Evolutionary conservation across 1,140 invertebrate genomes (phyloP), one percentile per base, ranked within the genome.

Genomic region (Neodiprion virginianus): DNA sequence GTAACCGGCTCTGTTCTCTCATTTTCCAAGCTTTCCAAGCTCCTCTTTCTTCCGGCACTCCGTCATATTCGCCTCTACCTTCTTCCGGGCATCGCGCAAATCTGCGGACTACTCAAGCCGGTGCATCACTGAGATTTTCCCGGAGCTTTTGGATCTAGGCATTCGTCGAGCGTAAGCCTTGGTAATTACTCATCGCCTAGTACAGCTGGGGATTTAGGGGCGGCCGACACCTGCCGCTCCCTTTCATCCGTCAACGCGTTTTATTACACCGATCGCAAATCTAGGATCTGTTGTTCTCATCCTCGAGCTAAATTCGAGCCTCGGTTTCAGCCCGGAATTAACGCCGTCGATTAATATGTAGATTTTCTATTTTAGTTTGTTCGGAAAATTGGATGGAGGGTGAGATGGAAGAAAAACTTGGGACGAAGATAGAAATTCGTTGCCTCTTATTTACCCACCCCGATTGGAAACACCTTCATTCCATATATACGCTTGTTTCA

Each of bases 131-230:
- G 28, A 40, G 28, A 40, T 40, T 40, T 40, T 40, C 28, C 1
- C 28, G 28, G 28, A 5, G 28, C 2, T 61, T 61, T 61, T 69
- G 72, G 77, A 76, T 80, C 74, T 77, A 80, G 79, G 80, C 80
- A 80, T 80, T 12, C n/a, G 61, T 75, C 40, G 70, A 14, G 78
- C 71, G 67, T 75, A 65, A 9, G 11, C 40, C 23, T 71, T 11
- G 68, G 66, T 80, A 78, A 80, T 80, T 80, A 80, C 80, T 80
- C 73, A 80, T 74, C 70, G 79, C 69, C 71, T 78, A 72, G 28
- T 3, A 40, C 28, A 78, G 66, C 71, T 73, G 73, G 11, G 53
- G 53, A 12, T 17, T 17, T 61, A 61, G 53, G 53, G n/a, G n/a
- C 53, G 53, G 17, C 14, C 10, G 67, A 69, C 67, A 69, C 11